Percentiles rank a stretch among this genome's conserved stretches.
Conservation (phyloP, 2,113 vertebrate species). For the Emydocephalus ijimae region DNA sequence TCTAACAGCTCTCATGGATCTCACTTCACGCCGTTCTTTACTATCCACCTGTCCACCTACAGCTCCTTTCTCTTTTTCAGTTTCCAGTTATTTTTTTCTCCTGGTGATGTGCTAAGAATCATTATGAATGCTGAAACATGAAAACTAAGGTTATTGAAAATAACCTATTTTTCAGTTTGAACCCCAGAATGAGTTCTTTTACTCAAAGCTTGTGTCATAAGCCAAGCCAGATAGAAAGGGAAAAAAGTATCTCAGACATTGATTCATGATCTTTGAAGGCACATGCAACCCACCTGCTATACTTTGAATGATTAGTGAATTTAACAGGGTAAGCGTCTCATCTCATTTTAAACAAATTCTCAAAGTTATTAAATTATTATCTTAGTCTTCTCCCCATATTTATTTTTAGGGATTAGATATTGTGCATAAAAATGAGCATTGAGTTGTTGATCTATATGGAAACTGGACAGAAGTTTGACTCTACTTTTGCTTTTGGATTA, state of each 20-base stretch:
- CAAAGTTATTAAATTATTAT: not conserved
- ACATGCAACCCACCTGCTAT: not conserved
- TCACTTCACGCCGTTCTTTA: no score
- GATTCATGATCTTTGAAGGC: not conserved
- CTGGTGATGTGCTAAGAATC: not conserved
- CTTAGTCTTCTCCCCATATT: not conserved
- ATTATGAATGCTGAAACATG: not conserved
- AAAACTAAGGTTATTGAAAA: not conserved
- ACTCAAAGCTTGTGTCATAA: not conserved
- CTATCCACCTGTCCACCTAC: no score
- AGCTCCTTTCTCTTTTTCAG: no score
- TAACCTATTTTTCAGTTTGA: not conserved
- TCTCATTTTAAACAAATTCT: not conserved
- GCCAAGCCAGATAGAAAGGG: not conserved
- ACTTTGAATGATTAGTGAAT: not conserved
- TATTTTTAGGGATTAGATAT: not conserved
- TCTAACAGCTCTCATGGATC: no score
- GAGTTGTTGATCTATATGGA: not conserved
- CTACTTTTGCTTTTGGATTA: not conserved
- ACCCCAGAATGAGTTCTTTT: not conserved
- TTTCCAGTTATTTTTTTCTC: not conserved
- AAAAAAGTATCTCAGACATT: not conserved
- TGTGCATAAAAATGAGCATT: not conserved
- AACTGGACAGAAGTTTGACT: not conserved
- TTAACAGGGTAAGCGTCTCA: accelerated